These are phyloP conservation scores for Adrianichthys oophorus DNA, from an alignment of 2,797 vertebrate species.

Conservation along the genomic window DNA sequence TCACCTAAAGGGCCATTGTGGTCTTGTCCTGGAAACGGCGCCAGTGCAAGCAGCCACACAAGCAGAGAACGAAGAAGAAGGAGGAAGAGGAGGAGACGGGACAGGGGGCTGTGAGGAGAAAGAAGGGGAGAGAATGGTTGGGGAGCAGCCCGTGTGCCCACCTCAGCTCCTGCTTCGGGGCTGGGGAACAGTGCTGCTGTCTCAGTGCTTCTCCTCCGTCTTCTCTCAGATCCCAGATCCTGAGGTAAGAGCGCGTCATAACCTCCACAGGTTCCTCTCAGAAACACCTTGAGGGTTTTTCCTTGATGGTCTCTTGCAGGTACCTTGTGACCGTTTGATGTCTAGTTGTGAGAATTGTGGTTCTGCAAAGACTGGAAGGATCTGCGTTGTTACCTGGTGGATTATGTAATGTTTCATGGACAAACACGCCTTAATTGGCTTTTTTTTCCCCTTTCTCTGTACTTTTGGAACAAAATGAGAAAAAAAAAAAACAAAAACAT, in stretches of 20 bases:
- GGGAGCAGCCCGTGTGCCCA: conserved; percentile 62
- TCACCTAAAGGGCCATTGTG: conserved; percentile 69
- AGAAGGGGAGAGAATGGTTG: conserved; percentile 69
- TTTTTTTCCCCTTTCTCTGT: conserved; percentile 18
- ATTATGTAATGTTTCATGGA: conserved; percentile 1
- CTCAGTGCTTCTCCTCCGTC: conserved; percentile 72
- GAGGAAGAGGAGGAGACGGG: conserved; percentile 44
- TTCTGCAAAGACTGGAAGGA: conserved; percentile 6
- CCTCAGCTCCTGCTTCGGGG: conserved; percentile 61
- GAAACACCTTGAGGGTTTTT: conserved; percentile 20
- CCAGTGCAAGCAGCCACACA: conserved; percentile 44
- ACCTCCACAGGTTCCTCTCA: conserved; percentile 42
- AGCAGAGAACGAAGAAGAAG: conserved; percentile 45
- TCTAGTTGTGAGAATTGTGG: conserved; percentile 12
- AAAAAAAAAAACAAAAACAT: background rate
- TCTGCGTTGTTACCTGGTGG: conserved; percentile 29
- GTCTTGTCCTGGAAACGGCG: conserved; percentile 60
- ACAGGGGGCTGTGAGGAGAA: conserved; percentile 61
- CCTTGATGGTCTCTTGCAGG: conserved; percentile 7
- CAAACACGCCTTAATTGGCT: background rate
- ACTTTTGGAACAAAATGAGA: conserved; percentile 2
- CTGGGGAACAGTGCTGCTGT: conserved; percentile 71
- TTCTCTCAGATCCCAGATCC: conserved; percentile 80
- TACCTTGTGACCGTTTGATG: conserved; percentile 16
- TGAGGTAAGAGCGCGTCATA: conserved; percentile 74